A percentile compares a stretch with the other conserved stretches of the same genome.
Evolutionary conservation across 2,113 vertebrate species (phyloP).

Genomic region (Barbus barbus): DNA sequence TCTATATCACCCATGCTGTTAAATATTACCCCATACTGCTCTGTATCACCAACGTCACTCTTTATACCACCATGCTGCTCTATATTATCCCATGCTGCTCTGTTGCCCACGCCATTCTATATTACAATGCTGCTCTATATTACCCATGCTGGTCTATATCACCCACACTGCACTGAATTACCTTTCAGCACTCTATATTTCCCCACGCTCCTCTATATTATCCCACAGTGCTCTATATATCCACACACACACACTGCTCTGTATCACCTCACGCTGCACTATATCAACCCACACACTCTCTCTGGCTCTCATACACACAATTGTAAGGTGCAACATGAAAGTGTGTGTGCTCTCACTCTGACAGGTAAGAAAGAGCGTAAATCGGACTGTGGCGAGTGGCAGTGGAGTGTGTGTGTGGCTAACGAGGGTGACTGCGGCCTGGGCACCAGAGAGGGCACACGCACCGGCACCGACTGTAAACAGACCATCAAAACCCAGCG

Average conservation of each 20-base stretch:
- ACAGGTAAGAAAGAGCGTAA: slow-evolving; percentile 92
- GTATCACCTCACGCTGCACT: too few species aligned
- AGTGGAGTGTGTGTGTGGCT: slow-evolving; percentile 96
- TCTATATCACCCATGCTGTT: too few species aligned
- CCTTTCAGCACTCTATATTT: neutral
- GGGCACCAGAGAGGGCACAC: slow-evolving; percentile 93
- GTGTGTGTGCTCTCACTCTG: neutral
- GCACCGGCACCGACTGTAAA: slow-evolving; percentile 87
- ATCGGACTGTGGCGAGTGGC: slow-evolving; percentile 96
- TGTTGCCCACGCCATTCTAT: neutral
- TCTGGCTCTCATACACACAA: neutral
- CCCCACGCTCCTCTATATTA: neutral
- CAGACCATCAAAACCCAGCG: slow-evolving; percentile 98
- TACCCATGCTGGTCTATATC: neutral
- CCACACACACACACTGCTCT: neutral
- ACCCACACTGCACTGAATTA: neutral
- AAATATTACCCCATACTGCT: too few species aligned
- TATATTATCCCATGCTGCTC: neutral
- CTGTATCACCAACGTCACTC: neutral
- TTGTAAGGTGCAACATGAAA: neutral
- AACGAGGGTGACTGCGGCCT: slow-evolving; percentile 91
- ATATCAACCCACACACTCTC: neutral
- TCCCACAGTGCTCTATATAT: neutral
- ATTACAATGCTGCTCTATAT: neutral
- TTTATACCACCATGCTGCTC: neutral